These are phyloP conservation scores for Cyrtonyx montezumae DNA, from an alignment of 2,113 vertebrate species.

Conservation along the genomic window DNA sequence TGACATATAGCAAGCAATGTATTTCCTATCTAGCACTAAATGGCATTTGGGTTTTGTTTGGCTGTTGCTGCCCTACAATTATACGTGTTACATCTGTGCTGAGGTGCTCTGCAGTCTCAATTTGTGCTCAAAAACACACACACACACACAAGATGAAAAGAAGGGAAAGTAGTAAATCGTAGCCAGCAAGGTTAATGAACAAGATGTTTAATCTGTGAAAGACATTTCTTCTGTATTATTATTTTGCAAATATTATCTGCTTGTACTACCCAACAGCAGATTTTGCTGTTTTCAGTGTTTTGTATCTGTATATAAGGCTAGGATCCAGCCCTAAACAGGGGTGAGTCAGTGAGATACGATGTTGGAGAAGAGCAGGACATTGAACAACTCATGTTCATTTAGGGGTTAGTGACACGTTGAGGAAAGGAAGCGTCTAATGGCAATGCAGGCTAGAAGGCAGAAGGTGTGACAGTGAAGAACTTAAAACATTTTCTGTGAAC, in stretches of 20 bases:
- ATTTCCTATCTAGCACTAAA: neutral
- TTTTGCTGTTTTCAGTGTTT: neutral
- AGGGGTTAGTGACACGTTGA: neutral
- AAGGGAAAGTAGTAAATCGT: neutral
- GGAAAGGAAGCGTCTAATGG: neutral
- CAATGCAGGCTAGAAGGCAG: neutral
- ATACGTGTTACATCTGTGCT: neutral
- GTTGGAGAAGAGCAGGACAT: neutral
- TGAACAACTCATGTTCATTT: neutral
- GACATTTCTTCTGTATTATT: neutral
- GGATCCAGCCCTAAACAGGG: neutral
- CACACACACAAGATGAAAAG: accelerated
- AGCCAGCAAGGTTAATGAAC: neutral
- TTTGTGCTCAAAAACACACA: neutral
- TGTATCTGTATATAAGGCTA: neutral
- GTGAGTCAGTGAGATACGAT: neutral
- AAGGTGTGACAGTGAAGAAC: neutral
- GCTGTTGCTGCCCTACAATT: neutral
- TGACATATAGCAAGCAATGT: neutral
- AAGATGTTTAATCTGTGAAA: neutral
- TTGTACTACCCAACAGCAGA: neutral
- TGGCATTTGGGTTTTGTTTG: neutral
- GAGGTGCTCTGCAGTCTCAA: neutral
- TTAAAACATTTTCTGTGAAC: neutral
- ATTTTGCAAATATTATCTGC: neutral